Base-by-base conservation (phyloP, 2,113 vertebrate species). In the Patagioenas fasciata region DNA sequence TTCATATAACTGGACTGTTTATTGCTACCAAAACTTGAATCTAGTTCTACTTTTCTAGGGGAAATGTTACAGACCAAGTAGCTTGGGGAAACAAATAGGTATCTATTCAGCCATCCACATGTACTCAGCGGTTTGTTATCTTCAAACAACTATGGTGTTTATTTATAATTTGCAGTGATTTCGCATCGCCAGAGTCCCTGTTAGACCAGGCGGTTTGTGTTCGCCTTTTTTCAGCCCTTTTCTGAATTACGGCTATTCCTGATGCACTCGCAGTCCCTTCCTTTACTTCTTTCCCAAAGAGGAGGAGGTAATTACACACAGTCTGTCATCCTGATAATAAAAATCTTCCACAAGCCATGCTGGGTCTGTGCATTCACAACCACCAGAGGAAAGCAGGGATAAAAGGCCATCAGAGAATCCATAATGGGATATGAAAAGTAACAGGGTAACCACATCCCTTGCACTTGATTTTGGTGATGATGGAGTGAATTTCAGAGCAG, bases 311-410 rank as follows among this genome's bases (percentile, higher is more conserved):
- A 50, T 78, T 57, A 53, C 7, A 11, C 25, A 15, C 12, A 85
- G 7, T 34, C 57, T 51, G 2, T 47, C 34, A 36, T 91, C 40
- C 66, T 60, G 62, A 18, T 28, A 60, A 36, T 12, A 54, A 61
- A 7, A 40, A 80, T 60, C 13, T 47, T 56, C 48, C 29, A 32
- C 60, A 28, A 78, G 29, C 38, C 25, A 2, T n/a, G 54, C 58
- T 54, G 54, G 48, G 19, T 26, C 14, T 0, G 0, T 21, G 7
- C 28, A 51, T 56, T 42, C 15, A 25, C 54, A 64, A 7, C 29
- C n/a, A 7, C 23, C 64, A 69, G 42, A 67, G 32, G 29, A 40
- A 91, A 77, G 10, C 7, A 3, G 23, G 25, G 2, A 50, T 62
- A 50, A 91, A 72, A 80, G 14, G 60, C 42, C 44, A 24, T 50